These are phyloP conservation scores for Calcarius lapponicus DNA, from an alignment of 2,797 vertebrate species.

Conservation along the genomic window DNA sequence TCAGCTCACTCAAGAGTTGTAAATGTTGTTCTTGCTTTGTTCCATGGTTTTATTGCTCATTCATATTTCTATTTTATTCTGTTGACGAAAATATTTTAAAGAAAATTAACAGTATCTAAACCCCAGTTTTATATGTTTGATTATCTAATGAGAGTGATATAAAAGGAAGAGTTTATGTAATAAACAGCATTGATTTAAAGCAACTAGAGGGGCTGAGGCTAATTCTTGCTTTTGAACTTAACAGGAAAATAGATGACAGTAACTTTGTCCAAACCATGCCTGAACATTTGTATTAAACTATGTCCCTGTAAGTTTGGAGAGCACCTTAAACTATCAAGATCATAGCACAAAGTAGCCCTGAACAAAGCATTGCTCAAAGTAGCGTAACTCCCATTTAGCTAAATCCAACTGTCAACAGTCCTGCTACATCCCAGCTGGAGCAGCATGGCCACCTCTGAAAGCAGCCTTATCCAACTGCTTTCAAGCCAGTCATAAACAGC, in stretches of 20 bases:
- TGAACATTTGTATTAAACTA: not conserved
- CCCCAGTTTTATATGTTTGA: not conserved
- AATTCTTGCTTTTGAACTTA: not conserved
- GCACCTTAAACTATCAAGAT: not conserved
- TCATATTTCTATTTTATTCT: not conserved
- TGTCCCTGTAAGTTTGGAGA: not conserved
- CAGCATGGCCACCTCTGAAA: not conserved
- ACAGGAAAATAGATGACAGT: constrained; percentile 4
- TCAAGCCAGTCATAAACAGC: not conserved
- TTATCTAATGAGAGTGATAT: not conserved
- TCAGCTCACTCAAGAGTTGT: not conserved
- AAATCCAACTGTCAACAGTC: not conserved
- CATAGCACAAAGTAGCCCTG: not conserved
- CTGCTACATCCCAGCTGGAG: not conserved
- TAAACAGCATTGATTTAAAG: not conserved
- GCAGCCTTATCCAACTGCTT: not conserved
- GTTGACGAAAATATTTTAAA: not conserved
- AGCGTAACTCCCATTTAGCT: not conserved
- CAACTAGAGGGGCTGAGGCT: not conserved
- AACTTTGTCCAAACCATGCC: not conserved
- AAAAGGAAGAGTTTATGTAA: not conserved
- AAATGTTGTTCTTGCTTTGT: not conserved
- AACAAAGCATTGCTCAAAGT: not conserved
- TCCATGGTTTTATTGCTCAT: not conserved
- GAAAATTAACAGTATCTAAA: not conserved